Conservation (phyloP, 2,113 vertebrate genomes). For the Xenopus laevis region DNA sequence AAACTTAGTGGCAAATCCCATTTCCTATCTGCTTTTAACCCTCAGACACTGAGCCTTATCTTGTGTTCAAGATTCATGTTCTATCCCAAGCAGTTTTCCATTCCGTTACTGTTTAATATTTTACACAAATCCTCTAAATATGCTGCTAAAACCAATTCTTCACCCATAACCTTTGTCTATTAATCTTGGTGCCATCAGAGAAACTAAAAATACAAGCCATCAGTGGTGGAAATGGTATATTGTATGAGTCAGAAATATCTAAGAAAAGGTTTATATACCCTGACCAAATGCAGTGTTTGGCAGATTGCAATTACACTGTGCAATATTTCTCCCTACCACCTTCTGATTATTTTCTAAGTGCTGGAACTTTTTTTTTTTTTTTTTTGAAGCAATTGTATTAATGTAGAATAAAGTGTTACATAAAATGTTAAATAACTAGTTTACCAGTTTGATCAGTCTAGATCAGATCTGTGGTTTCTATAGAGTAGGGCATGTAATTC, state of each 20-base stretch:
- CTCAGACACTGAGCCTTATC: background rate
- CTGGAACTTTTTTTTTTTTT: no score
- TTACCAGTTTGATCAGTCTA: no score
- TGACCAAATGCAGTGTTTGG: background rate
- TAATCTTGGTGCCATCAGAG: background rate
- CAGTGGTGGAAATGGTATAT: background rate
- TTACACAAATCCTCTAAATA: background rate
- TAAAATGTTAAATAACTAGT: no score
- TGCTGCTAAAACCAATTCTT: background rate
- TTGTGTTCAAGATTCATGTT: conserved; percentile 1
- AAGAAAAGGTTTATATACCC: background rate
- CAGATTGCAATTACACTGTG: background rate
- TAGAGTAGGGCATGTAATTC: no score
- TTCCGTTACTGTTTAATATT: conserved; percentile 1
- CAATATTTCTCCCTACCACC: background rate
- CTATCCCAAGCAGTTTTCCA: background rate
- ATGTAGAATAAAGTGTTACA: no score
- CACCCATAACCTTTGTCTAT: background rate
- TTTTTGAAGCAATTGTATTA: no score
- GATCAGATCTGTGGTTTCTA: no score
- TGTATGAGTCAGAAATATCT: background rate
- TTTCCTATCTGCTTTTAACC: conserved; percentile 3
- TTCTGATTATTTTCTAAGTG: no score
- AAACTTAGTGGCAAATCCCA: background rate
- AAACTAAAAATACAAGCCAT: background rate